phyloP scores from a whole-genome alignment of 1,140 invertebrate genomes.

The Penaeus chinensis region DNA sequence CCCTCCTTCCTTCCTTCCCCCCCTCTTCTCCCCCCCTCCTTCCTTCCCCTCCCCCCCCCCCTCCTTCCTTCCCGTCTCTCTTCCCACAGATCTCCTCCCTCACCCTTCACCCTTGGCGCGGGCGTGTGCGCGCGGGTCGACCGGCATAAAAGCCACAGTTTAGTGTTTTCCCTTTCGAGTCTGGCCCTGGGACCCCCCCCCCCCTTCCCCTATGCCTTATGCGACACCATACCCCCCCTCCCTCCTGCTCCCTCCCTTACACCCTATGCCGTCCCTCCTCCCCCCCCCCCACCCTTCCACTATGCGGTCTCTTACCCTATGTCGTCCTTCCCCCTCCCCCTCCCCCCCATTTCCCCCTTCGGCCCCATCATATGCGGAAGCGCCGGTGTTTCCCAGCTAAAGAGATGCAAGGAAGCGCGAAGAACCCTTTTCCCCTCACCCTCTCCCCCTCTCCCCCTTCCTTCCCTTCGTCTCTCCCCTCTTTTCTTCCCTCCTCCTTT shows the following conservation, averaged over 20 bases:
- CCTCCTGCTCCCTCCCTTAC: not conserved
- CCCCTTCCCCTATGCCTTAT: not conserved
- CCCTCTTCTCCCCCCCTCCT: no score
- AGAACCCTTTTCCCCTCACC: no score
- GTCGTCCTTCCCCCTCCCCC: not conserved
- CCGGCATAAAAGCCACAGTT: conserved; percentile 7
- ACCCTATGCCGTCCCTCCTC: not conserved
- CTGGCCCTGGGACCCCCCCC: not conserved
- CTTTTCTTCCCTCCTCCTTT: no score
- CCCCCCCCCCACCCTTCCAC: not conserved
- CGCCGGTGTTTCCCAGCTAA: not conserved
- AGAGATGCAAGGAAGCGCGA: no score
- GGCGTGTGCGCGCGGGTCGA: no score
- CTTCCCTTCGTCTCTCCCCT: not conserved
- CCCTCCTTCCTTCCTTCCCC: not conserved
- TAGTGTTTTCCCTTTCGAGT: conserved; percentile 9
- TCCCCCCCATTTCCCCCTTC: not conserved
- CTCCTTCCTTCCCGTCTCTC: no score
- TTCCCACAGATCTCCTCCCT: no score
- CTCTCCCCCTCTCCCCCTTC: not conserved
- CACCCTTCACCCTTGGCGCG: no score
- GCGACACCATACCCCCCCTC: not conserved
- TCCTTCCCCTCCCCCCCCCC: no score
- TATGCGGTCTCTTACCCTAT: no score
- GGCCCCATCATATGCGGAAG: not conserved